These are phyloP conservation scores for Fragum whitleyi DNA, from an alignment of 2,888 invertebrate genomes.

Conservation along the genomic window DNA sequence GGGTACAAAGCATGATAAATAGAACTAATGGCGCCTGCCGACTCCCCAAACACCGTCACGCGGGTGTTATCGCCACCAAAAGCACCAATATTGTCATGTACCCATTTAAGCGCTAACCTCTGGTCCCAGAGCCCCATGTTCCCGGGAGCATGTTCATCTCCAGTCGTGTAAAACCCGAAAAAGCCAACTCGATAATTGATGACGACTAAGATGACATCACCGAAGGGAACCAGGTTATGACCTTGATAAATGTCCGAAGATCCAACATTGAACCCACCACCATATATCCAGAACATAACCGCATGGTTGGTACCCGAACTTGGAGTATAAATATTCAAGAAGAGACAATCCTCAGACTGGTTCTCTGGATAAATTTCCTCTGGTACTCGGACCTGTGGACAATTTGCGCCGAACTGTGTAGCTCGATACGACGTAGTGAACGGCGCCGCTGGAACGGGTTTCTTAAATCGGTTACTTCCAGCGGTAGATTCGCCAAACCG, in stretches of 20 bases:
- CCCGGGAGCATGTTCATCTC: constrained; percentile 91
- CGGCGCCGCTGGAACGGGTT: constrained; percentile 13
- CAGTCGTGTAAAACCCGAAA: constrained; percentile 96
- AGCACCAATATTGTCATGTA: constrained; percentile 93
- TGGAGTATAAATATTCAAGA: constrained; percentile 97
- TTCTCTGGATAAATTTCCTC: constrained; percentile 5
- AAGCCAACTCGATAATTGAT: constrained; percentile 96
- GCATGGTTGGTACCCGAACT: constrained; percentile 85
- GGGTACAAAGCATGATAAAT: constrained; percentile 75
- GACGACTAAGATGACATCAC: constrained; percentile 96
- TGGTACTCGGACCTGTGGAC: constrained; percentile 20
- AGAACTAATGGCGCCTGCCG: constrained; percentile 72
- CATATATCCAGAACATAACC: constrained; percentile 96
- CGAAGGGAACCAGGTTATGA: constrained; percentile 92
- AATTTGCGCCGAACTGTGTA: constrained; percentile 17
- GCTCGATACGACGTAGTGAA: constrained; percentile 17
- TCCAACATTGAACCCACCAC: constrained; percentile 97
- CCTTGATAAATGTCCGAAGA: constrained; percentile 90
- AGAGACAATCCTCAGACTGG: constrained; percentile 93
- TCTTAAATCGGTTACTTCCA: constrained; percentile 31
- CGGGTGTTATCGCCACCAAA: constrained; percentile 74
- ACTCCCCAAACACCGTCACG: constrained; percentile 76
- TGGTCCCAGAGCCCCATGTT: constrained; percentile 98
- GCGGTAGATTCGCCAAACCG: constrained; percentile 34
- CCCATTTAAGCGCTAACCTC: constrained; percentile 95